Percentiles rank a stretch among this genome's conserved stretches.
Evolutionary conservation across 2,888 invertebrate genomes (phyloP).

Genomic region (Rhodophaea formosa): DNA sequence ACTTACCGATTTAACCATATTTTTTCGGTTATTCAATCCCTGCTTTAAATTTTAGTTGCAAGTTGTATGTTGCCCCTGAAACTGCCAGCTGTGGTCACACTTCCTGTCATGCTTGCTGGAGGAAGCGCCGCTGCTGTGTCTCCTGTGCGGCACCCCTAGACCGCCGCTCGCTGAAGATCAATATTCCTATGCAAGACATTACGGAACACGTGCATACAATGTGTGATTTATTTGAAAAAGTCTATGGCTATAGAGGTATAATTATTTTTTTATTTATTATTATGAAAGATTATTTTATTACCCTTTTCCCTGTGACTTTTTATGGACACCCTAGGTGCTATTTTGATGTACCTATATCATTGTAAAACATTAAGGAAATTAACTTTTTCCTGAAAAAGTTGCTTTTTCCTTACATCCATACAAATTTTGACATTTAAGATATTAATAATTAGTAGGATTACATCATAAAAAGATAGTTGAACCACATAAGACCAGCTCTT

Average conservation of each 20-base stretch:
- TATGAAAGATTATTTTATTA: slow-evolving; percentile 1
- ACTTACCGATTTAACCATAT: too few relatives aligned
- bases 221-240: slow-evolving; percentile 51
- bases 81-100: slow-evolving; percentile 65
- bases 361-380: too few relatives aligned
- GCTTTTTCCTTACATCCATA: too few relatives aligned
- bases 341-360: too few relatives aligned
- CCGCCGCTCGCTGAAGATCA: slow-evolving; percentile 47
- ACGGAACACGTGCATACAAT: slow-evolving; percentile 51
- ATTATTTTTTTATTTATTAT: slow-evolving; percentile 16
- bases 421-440: too few relatives aligned
- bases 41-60: slow-evolving; percentile 60
- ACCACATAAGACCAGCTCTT: too few relatives aligned
- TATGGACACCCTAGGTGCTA: not conserved
- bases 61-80: slow-evolving; percentile 56
- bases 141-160: slow-evolving; percentile 47
- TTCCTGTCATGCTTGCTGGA: slow-evolving; percentile 65
- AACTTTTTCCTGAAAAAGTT: too few relatives aligned
- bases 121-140: slow-evolving; percentile 49
- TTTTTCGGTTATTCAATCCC: too few relatives aligned
- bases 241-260: slow-evolving; percentile 62
- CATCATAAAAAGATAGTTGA: too few relatives aligned
- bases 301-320: not conserved
- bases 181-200: slow-evolving; percentile 47
- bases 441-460: too few relatives aligned